Base-by-base conservation (phyloP, 2,888 invertebrate species). In the Ochropacha duplaris region DNA sequence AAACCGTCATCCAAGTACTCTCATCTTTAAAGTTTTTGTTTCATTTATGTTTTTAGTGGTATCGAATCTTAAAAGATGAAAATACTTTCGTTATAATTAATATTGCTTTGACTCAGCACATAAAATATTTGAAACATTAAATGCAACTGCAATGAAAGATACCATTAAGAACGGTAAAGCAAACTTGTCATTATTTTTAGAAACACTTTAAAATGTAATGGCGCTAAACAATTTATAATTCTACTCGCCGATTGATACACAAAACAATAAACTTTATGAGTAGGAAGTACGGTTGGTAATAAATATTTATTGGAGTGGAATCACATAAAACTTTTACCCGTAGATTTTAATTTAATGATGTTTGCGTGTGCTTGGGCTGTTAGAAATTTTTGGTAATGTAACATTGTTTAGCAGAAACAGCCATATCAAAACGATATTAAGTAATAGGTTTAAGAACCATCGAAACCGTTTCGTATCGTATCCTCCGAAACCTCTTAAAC, bases 221-320 rank as follows among this genome's bases (percentile, higher is more conserved):
- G 50, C 50, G 50, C 50, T 16, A 1, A 22, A 11, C 52, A 16
- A 52, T 31, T 52, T 34, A 19, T 44, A 19, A 31, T 31, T 31
- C 22, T 12, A 31, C 19, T 52, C 22, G 52, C 19, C 12, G 52
- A 52, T 52, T 31, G 31, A 51, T 31, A 11, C 12, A 19, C 31
- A 31, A 52, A 51, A 52, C 34, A 52, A 31, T 52, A 31, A 52
- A 19, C 31, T 52, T 31, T 52, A 52, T 52, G 31, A 19, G 16
- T 31, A 52, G 31, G 22, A 52, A 34, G 22, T 22, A 31, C 52
- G 34, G 19, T 9, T 22, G 52, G 22, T 12, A 51, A 51, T 19
- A 51, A 51, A 51, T 19, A 51, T 26, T 51, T 28, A 51, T 51
- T 51, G 28, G 11, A 31, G 16, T 51, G 28, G 11, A 31, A 12